Percentiles rank a stretch among this genome's conserved stretches.
Conservation (phyloP, 2,888 invertebrate genomes). For the Pedicia rivosa region DNA sequence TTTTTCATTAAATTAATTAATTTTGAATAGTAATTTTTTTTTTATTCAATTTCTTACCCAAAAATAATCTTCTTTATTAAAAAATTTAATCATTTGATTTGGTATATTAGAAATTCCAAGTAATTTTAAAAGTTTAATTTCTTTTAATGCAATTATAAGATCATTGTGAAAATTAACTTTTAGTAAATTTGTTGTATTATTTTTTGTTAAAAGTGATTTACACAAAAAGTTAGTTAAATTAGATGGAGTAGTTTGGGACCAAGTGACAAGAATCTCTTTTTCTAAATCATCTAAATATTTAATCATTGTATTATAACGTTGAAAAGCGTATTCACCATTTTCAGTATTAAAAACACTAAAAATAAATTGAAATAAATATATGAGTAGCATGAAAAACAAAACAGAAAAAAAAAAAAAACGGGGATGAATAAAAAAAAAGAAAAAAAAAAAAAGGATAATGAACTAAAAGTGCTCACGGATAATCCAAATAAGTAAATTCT, state of each 20-base stretch:
- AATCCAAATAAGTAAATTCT: slow-evolving; percentile 45
- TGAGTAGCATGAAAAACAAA: too few species aligned
- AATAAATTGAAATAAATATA: too few species aligned
- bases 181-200: background rate
- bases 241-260: background rate
- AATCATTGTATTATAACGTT: background rate
- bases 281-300: background rate
- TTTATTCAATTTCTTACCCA: slow-evolving; percentile 28
- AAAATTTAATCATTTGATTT: slow-evolving; percentile 44
- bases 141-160: slow-evolving; percentile 58
- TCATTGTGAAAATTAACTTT: slow-evolving; percentile 40
- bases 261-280: background rate
- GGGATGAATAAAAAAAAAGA: too few species aligned
- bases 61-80: slow-evolving; percentile 50
- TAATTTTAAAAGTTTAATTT: slow-evolving; percentile 62
- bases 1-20: slow-evolving; percentile 9
- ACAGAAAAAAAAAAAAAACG: slow-evolving; percentile 3
- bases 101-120: slow-evolving; percentile 47
- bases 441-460: slow-evolving; percentile 4
- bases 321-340: background rate
- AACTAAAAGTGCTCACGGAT: slow-evolving; percentile 34
- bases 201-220: background rate
- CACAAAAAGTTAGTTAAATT: background rate
- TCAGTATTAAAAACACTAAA: background rate
- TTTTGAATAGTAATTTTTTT: slow-evolving; percentile 14